Evolutionary conservation across 2,113 vertebrate species (phyloP), one percentile per base, ranked within the genome.

Genomic region (Numida meleagris): DNA sequence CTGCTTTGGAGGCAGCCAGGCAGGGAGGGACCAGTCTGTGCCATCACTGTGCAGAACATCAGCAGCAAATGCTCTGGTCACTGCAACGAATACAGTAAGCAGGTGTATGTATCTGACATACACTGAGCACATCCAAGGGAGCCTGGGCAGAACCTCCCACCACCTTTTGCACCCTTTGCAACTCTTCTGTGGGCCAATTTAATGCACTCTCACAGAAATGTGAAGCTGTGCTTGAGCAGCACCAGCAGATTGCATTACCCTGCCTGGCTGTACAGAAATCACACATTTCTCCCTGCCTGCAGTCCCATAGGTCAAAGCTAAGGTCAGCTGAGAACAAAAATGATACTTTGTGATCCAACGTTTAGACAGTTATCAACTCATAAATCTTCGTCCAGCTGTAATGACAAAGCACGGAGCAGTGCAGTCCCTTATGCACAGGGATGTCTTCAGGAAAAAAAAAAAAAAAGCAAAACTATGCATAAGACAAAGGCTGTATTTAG

Each of bases 331-430:
- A 94, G 80, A 96, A 96, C 93, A 97, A 93, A 97, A 98, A 86
- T 58, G 63, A 91, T 88, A 96, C 91, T 97, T 97, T 97, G 96
- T 96, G 94, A 94, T 95, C 90, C 96, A 96, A 92, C 80, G 11
- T 95, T 96, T 79, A 97, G 94, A 92, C 95, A 96, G 95, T 95
- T 97, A 96, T 94, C 97, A 93, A 92, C 93, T 96, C 92, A 86
- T 98, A 98, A 97, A 97, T 98, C 97, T 97, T 95, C 84, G 83
- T 96, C 95, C 93, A 86, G 75, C 67, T 46, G 91, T 94, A 97
- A 97, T 74, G 92, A 96, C 94, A 94, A 93, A 91, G 59, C 24
- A 61, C 77, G 89, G 96, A 92, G 94, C 89, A 94, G 91, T 46
- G 80, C 65, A 95, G 96, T 93, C 92, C 81, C 57, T 63, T 61